Evolutionary conservation across 2,888 invertebrate species (phyloP), one percentile per base, ranked within the genome.

Genomic region (Ophion slaviceki): DNA sequence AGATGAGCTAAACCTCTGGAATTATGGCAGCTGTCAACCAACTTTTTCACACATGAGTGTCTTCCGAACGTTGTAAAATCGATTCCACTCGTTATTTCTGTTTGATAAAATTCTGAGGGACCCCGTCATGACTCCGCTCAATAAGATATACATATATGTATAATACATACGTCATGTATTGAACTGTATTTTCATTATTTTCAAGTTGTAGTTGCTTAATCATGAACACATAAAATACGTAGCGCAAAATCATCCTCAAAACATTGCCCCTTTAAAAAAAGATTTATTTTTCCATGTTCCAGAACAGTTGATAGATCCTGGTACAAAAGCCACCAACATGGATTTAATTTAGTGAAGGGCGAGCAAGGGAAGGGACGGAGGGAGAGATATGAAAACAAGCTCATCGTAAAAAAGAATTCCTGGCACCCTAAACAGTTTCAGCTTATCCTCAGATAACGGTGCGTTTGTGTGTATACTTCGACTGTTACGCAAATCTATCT

Each of bases 401-500:
- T 67, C 24, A 67, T 67, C 57, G 59, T 40, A 59, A 57, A 59
- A 14, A 57, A 20, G 57, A 59, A 67, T 59, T 67, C 40, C 67
- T 57, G 24, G 57, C 32, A 36, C 40, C 24, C 77, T 24, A 17
- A 67, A 77, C 36, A 59, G 57, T 36, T 67, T 57, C 2, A 36
- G 24, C 24, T 77, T 47, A 67, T 77, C 57, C 59, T 57, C 24
- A 14, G 53, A 24, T 66, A 32, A 20, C 36, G 53, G 14, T 0
- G 32, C 7, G 36, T 66, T 17, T 67, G 24, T 53, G 59, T 24
- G 47, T 67, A 17, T 10, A 64, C 32, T 28, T 62, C 28, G 62
- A 28, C 57, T 57, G 57, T 36, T 53, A 20, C 20, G 53, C 66
- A 20, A 66, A 76, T 76, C 66, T 66, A 67, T 76, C 66, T 76